Conservation (phyloP, 2,113 vertebrate genomes). For the Pachypanchax playfairii region DNA sequence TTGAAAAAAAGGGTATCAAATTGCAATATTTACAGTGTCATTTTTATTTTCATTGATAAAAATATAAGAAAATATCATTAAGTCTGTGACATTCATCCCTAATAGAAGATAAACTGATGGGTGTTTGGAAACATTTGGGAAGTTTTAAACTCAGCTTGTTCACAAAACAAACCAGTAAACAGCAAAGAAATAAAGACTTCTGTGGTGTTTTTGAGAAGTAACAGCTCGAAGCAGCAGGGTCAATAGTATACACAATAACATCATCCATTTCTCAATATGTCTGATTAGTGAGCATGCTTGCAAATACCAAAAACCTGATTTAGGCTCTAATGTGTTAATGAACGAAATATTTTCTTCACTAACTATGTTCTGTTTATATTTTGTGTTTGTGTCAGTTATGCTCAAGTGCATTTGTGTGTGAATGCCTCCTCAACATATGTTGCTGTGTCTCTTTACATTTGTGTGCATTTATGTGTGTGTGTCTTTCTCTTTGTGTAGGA, state of each 20-base stretch:
- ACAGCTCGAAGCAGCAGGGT: conserved; percentile 6
- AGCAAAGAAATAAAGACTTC: neutral
- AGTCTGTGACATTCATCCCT: no score
- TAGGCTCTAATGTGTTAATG: conserved; percentile 28
- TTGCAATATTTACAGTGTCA: no score
- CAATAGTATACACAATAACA: neutral
- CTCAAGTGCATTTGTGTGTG: neutral
- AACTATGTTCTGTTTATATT: conserved; percentile 17
- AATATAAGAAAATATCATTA: no score
- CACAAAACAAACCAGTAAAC: neutral
- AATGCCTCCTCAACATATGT: neutral
- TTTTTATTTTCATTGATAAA: no score
- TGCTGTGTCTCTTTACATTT: neutral
- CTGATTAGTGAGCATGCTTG: conserved; percentile 20
- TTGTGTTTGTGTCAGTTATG: neutral
- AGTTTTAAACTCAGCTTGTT: neutral
- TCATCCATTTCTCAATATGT: conserved; percentile 5
- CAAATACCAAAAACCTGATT: conserved; percentile 34
- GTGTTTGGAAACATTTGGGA: neutral
- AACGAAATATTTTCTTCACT: neutral
- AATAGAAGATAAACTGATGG: no score
- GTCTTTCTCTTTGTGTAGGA: conserved; percentile 47
- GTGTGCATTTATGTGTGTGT: conserved; percentile 27
- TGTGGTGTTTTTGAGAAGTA: conserved; percentile 4
- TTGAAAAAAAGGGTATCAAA: no score